Evolutionary conservation across 2,113 vertebrate genomes (phyloP).

Genomic region (Varanus salvator): DNA sequence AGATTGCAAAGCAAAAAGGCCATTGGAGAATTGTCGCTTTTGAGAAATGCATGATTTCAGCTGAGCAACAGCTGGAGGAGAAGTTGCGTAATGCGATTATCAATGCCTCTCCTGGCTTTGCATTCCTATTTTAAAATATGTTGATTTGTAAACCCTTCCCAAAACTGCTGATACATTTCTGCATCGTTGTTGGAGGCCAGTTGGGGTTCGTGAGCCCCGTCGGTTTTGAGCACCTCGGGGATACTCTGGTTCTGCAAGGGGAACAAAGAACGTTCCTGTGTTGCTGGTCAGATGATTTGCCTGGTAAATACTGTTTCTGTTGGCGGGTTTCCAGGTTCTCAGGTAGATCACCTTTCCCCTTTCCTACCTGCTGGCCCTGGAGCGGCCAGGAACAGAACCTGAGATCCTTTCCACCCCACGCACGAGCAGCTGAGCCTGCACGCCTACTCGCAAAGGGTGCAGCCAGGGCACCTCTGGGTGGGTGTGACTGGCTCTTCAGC

Average conservation of each 20-base stretch:
- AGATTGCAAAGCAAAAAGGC: slow-evolving; percentile 15
- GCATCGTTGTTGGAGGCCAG: background rate
- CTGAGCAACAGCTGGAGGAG: no score
- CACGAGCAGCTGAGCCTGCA: no score
- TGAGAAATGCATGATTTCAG: background rate
- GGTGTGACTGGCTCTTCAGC: no score
- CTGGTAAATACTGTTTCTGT: background rate
- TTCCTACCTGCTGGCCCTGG: no score
- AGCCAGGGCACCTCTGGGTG: no score
- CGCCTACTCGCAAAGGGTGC: no score
- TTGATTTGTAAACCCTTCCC: background rate
- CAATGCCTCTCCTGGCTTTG: slow-evolving; percentile 2
- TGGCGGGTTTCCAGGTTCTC: background rate
- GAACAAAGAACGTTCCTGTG: rapidly evolving
- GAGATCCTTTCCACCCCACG: no score
- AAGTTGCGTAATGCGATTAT: background rate
- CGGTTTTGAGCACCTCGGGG: no score
- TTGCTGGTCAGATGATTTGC: background rate
- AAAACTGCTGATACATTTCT: background rate
- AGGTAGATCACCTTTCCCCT: background rate
- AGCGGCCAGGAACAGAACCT: no score
- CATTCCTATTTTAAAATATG: background rate
- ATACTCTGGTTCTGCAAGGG: background rate
- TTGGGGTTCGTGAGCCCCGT: background rate
- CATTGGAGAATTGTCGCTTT: background rate